Conservation (phyloP, 2,113 vertebrate genomes). For the Arenaria interpres region DNA sequence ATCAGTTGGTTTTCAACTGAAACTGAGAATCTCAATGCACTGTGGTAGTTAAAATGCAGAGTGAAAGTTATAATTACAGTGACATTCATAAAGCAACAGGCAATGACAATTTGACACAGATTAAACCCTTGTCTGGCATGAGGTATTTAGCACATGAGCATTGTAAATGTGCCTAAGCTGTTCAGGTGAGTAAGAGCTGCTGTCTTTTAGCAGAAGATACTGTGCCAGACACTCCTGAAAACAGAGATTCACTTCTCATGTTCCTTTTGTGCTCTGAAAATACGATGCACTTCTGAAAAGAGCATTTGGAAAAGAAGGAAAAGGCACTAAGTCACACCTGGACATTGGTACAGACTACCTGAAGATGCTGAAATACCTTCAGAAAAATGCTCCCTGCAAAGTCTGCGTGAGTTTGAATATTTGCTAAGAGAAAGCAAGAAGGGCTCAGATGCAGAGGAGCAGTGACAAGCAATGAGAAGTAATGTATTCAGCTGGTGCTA, state of each 20-base stretch:
- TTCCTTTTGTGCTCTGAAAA: not conserved
- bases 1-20: not conserved
- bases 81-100: not conserved
- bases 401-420: not conserved
- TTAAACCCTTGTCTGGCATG: not conserved
- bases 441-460: not conserved
- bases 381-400: not conserved
- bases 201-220: not conserved
- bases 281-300: not conserved
- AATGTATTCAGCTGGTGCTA: not conserved
- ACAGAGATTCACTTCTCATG: not conserved
- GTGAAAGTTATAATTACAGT: not conserved
- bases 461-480: not conserved
- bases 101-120: not conserved
- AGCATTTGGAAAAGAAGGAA: not conserved
- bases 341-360: not conserved
- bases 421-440: not conserved
- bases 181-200: not conserved
- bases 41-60: not conserved
- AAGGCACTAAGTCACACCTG: not conserved
- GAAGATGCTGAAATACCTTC: not conserved
- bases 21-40: not conserved
- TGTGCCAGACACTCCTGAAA: not conserved
- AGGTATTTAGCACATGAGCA: not conserved
- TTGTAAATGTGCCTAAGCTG: not conserved